Base-by-base conservation (phyloP, 2,888 invertebrate genomes). In the Cynaeus angustus region DNA sequence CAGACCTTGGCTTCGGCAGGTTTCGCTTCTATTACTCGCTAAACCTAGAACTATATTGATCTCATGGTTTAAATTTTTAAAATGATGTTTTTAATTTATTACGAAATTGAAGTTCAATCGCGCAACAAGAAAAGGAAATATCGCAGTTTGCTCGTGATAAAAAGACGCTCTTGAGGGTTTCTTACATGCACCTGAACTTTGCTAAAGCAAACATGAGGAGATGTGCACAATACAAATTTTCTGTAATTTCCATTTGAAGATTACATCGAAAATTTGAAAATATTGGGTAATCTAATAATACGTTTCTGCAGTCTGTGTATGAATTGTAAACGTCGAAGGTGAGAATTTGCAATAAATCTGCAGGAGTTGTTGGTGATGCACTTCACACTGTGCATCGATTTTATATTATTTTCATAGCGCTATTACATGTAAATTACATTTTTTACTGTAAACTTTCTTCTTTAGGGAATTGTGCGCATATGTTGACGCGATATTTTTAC, bases 21-120 rank as follows among this genome's bases (percentile, higher is more conserved):
- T 74, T 76, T 73, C 73, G 73, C 74, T 76, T 66, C 73, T 72
- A 75, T 76, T 74, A 77, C 74, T 70, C 70, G 72, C 74, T 71
- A 1, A 21, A 4, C 21, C 21, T 21, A 21, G 21, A 21, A 43
- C 33, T 45, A 65, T 13, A 65, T 21, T 4, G 21, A 21, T 4
- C 21, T 1, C 21, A n/a, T n/a, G n/a, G n/a, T n/a, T n/a, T 21
- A 4, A 21, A 21, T 21, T 21, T 21, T 21, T 21, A 21, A 21
- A n/a, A 21, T 21, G 21, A 21, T 3, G 21, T 4, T 21, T 21
- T 4, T 12, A 59, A 59, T 45, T 59, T 59, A 33, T 46, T 30
- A 43, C 8, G 9, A 26, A 1, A 16, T 33, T 21, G 4, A 30
- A 59, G 26, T 30, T 12, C 28, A n/a, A 45, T 45, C 12, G 21